Evolutionary conservation across 2,888 invertebrate genomes (phyloP), one percentile per base, ranked within the genome.

Genomic region (Brassicogethes aeneus): DNA sequence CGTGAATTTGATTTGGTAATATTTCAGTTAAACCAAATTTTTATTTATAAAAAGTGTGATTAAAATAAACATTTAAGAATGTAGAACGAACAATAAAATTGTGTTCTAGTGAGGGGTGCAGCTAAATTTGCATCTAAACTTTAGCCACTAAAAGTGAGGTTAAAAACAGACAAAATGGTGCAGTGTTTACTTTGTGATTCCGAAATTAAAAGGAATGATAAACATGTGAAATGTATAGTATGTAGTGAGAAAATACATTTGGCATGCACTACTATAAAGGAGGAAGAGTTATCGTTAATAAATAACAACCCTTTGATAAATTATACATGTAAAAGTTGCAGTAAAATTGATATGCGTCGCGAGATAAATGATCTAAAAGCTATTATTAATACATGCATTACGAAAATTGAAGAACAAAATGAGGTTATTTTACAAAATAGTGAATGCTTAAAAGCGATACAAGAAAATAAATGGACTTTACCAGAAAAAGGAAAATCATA

Each of bases 1-100:
- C 23, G 23, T 23, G 23, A 23, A 23, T 23, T 23, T 23, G 10
- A 7, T 23, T 23, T 23, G 7, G 23, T 5, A 7, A 23, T 7
- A 7, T 7, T 23, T 23, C 23, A 23, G 23, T 23, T 23, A 23
- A 23, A 23, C 10, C 23, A 10, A 23, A 23, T 23, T 23, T 23
- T 23, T 23, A 23, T 23, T 23, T 23, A 23, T 23, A 10, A 23
- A 23, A 23, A 23, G 23, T 23, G 23, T 23, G 23, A 23, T 23
- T 23, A 23, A 23, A 23, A 23, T 23, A 23, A 23, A 23, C 23
- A 23, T 23, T 23, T 23, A 23, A 23, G 23, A 23, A 23, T 23
- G 23, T 23, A 23, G 23, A 23, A 23, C 23, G 23, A 23, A 23
- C 23, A 23, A 10, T 23, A 23, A 7, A 23, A 23, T 23, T 23